Base-by-base conservation (phyloP, 2,113 vertebrate genomes). In the Delphinapterus leucas region DNA sequence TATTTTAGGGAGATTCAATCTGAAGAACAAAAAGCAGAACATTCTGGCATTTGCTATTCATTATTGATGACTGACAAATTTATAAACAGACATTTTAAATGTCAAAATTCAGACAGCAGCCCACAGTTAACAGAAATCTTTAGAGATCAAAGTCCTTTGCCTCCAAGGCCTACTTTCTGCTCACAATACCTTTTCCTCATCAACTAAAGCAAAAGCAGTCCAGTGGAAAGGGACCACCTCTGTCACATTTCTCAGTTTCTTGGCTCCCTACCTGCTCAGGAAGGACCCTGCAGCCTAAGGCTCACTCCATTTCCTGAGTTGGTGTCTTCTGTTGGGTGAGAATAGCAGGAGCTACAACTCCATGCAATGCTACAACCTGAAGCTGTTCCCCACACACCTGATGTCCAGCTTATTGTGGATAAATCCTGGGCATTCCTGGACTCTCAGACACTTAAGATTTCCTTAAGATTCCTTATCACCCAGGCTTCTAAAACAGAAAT, bases 351-450 rank as follows among this genome's bases (percentile, higher is more conserved):
- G 3, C 6, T 73, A 2, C 4, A 73, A 61, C 12, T 60, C 5
- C 6, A 49, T 65, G 17, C 8, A 10, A 3, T 5, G 3, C 3
- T 21, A 17, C 2, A 14, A 18, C 11, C 53, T 25, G 15, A n/a
- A 76, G 65, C 23, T 86, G 26, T 36, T 41, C 10, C 47, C 31
- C 11, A 49, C 2, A 33, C 17, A 49, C 11, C 5, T 36, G 14
- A 14, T 12, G 6, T 31, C 6, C 1, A 31, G 12, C 0, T 68
- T 26, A 88, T 31, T 11, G 58, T 3, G 36, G 20, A 81, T 31
- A 5, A 33, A 47, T 23, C 36, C 17, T 18, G 25, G 47, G 13
- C 20, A 73, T 73, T 63, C 5, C 28, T 25, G n/a, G 36, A 84
- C 15, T 31, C 11, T 47, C 26, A 74, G 15, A 68, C 17, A 76